Evolutionary conservation across 2,888 invertebrate species (phyloP).

Genomic region (Dicranocentrus wangi): DNA sequence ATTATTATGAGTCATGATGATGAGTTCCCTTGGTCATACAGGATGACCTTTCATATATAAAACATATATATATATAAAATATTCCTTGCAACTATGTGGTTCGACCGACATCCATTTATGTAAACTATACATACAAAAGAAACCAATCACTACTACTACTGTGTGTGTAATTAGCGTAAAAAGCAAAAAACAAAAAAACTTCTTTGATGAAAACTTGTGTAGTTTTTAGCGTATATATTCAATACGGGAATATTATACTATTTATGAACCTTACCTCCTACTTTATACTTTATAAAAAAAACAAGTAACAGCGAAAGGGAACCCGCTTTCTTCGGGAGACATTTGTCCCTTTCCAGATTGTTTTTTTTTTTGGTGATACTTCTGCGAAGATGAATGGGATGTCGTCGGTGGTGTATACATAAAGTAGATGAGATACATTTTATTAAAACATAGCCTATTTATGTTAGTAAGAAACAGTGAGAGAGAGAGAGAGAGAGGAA

Average conservation of each 20-base stretch:
- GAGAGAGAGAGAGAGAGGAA: neutral
- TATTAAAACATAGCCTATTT: conserved; percentile 2
- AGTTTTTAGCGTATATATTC: neutral
- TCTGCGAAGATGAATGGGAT: neutral
- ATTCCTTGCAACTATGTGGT: neutral
- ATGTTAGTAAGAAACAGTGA: neutral
- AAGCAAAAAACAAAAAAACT: too few relatives aligned
- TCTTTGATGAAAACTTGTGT: too few relatives aligned
- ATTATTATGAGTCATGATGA: neutral
- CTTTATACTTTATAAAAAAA: neutral
- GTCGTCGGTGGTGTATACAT: conserved; percentile 16
- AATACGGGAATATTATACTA: neutral
- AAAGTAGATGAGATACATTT: neutral
- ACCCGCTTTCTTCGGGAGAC: neutral
- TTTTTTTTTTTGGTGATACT: conserved; percentile 23
- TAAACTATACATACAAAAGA: neutral
- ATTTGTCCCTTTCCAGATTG: conserved; percentile 3
- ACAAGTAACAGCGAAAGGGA: neutral
- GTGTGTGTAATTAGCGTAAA: neutral
- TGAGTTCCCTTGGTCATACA: neutral
- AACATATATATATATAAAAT: too few relatives aligned
- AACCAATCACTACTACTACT: neutral
- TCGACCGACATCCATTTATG: neutral
- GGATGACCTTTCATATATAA: neutral
- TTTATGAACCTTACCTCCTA: neutral